Percentiles rank a stretch among this genome's conserved stretches.
Evolutionary conservation across 2,113 vertebrate genomes (phyloP).

Genomic region (Struthio camelus): DNA sequence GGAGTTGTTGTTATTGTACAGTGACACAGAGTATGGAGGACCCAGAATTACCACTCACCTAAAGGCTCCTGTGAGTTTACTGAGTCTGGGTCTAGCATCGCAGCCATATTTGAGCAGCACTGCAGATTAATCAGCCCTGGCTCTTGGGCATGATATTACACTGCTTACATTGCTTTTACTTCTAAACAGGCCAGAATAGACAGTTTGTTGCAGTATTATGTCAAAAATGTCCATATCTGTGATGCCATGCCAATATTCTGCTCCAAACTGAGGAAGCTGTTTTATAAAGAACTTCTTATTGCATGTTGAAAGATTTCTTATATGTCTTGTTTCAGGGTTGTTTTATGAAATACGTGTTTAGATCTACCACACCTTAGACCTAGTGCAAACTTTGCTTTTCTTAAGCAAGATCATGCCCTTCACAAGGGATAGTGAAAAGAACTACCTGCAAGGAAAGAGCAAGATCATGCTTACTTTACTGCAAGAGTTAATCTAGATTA

Average conservation of each 20-base stretch:
- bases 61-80: fast-evolving
- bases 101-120: neutral
- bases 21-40: neutral
- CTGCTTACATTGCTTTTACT: neutral
- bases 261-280: neutral
- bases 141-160: fast-evolving
- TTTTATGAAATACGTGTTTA: fast-evolving
- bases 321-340: neutral
- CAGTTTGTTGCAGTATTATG: neutral
- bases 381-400: neutral
- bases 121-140: neutral
- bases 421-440: neutral
- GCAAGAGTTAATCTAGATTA: neutral
- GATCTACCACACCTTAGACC: neutral
- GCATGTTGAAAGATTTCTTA: neutral
- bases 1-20: neutral
- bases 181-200: neutral
- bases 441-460: too few relatives aligned
- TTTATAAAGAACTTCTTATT: neutral
- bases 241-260: neutral
- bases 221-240: neutral
- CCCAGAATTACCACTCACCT: neutral
- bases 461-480: neutral
- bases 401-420: neutral
- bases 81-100: neutral